Base-by-base conservation (phyloP, 1,140 invertebrate genomes). In the Cherax quadricarinatus region DNA sequence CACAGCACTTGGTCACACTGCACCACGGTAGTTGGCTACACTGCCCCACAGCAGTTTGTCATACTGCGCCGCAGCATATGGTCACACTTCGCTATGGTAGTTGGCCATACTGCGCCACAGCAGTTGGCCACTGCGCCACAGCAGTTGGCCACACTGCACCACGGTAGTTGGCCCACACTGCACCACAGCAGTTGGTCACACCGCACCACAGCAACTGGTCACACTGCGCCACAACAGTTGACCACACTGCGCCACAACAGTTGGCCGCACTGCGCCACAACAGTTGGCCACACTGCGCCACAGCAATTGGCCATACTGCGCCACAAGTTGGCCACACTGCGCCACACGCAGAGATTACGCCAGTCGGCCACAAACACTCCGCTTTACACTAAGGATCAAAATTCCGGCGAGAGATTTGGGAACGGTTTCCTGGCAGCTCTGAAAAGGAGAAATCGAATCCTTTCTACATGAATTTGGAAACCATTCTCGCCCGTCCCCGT, bases 391-490 rank as follows among this genome's bases (percentile, higher is more conserved):
- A 30, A 16, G 53, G 82, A 84, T 84, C 82, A 57, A 62, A 84
- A 62, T 84, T 84, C 53, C 57, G 12, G 4, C n/a, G 0, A 14
- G 51, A 60, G n/a, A 84, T 84, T 84, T 84, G 53, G 82, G 82
- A 84, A 84, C 82, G 82, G 82, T 84, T 84, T 84, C 82, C 82
- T 41, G 53, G 21, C 21, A 9, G 21, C 21, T 53, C 21, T 60
- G 51, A 30, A 57, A 84, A 84, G 30, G 82, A 60, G 57, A 60
- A 84, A 84, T 24, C 57, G 51, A 60, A 84, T 57, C 57, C 82
- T 60, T 60, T 84, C 53, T 84, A 60, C 82, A 24, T 84, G 82
- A 60, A 62, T 84, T 62, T 60, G 82, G 82, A 84, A 84, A 84
- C 53, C 53, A 84, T 84, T 62, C 82, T 62, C 24, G 4, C 12